A percentile compares a stretch with the other conserved stretches of the same genome.
Conservation (phyloP, 2,888 invertebrate species). For the Bombylius major region DNA sequence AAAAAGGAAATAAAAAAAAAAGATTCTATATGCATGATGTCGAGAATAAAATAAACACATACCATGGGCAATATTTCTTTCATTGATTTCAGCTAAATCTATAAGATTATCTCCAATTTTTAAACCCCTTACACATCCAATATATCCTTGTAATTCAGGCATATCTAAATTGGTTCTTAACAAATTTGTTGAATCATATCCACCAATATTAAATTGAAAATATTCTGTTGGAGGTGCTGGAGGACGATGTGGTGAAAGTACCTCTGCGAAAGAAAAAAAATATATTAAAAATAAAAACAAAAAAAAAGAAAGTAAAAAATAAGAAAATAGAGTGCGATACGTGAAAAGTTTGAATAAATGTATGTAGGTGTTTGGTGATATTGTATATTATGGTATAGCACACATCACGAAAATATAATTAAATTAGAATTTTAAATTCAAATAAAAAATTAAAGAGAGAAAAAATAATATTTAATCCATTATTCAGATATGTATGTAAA, state of each 20-base stretch:
- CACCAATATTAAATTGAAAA: conserved; percentile 78
- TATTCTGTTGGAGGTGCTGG: conserved; percentile 82
- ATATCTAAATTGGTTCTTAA: conserved; percentile 43
- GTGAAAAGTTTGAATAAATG: too few species aligned
- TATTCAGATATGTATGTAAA: not conserved
- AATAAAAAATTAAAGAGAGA: too few species aligned
- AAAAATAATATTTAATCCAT: too few species aligned
- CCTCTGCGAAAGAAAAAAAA: conserved; percentile 46
- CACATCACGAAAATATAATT: too few species aligned
- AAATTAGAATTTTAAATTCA: too few species aligned
- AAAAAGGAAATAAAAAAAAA: too few species aligned
- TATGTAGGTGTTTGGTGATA: too few species aligned
- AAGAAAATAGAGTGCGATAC: not conserved
- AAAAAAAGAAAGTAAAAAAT: not conserved
- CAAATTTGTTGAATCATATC: conserved; percentile 64
- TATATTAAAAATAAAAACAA: conserved; percentile 7
- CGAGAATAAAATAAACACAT: conserved; percentile 21
- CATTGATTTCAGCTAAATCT: conserved; percentile 61
- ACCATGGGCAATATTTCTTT: conserved; percentile 56
- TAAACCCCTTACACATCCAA: conserved; percentile 76
- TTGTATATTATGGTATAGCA: too few species aligned
- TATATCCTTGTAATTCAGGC: conserved; percentile 54
- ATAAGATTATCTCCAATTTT: conserved; percentile 71
- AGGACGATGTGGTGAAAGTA: conserved; percentile 75
- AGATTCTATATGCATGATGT: too few species aligned